A percentile compares a stretch with the other conserved stretches of the same genome.
Conservation (phyloP, 2,888 invertebrate genomes). For the Lagria hirta region DNA sequence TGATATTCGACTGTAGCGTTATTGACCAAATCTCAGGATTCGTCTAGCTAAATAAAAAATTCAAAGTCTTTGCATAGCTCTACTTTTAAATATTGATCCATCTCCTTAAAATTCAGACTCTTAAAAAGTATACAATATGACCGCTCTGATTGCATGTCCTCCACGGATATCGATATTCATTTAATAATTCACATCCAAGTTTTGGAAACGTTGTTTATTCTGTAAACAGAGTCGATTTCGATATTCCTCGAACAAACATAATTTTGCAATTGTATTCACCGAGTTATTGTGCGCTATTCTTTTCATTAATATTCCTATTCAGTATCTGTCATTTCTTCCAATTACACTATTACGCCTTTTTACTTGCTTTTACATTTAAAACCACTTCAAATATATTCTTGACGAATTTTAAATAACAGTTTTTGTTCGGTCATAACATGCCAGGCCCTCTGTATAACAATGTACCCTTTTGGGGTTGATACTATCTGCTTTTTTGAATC, state of each 20-base stretch:
- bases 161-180: constrained; percentile 15
- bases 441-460: constrained; percentile 10
- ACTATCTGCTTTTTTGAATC: constrained; percentile 34
- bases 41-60: too few species aligned
- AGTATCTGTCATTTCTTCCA: constrained; percentile 8
- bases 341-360: constrained; percentile 7
- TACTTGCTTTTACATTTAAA: not conserved
- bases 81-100: constrained; percentile 10
- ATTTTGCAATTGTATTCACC: constrained; percentile 24
- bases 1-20: too few species aligned
- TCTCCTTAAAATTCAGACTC: constrained; percentile 7
- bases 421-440: constrained; percentile 6
- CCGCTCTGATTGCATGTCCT: constrained; percentile 16
- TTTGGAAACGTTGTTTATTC: constrained; percentile 22
- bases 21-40: too few species aligned
- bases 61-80: too few species aligned
- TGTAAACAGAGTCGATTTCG: constrained; percentile 19
- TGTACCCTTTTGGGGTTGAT: constrained; percentile 25
- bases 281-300: too few species aligned
- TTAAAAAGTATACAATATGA: constrained; percentile 11
- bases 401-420: constrained; percentile 10
- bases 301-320: constrained; percentile 21
- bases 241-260: constrained; percentile 20
- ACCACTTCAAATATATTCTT: constrained; percentile 4
- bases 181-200: constrained; percentile 20